These are phyloP conservation scores for Macrotis lagotis DNA, from an alignment of 2,113 vertebrate genomes.

Conservation along the genomic window DNA sequence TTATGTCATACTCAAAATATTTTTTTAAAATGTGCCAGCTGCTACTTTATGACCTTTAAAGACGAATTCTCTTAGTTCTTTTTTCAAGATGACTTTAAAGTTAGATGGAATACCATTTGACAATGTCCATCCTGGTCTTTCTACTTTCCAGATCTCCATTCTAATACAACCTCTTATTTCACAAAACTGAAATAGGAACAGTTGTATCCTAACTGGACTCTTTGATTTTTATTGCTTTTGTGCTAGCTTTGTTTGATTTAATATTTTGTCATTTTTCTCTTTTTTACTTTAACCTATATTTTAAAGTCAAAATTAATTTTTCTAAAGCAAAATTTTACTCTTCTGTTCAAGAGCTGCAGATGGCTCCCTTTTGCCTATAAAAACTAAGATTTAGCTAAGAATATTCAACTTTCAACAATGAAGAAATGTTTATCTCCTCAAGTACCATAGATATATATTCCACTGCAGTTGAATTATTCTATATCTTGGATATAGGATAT, in stretches of 20 bases:
- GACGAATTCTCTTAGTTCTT: background rate
- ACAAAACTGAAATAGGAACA: background rate
- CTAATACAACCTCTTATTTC: background rate
- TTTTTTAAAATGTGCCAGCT: background rate
- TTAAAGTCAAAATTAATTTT: background rate
- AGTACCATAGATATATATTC: background rate
- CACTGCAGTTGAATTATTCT: background rate
- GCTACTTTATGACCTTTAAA: background rate
- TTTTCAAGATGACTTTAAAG: background rate
- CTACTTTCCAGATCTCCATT: background rate
- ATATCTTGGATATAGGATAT: background rate
- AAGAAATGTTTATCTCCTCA: background rate
- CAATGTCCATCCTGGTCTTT: background rate
- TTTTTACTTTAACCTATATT: background rate
- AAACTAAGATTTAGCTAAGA: background rate
- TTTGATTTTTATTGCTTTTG: background rate
- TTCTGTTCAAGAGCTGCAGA: background rate
- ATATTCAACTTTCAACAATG: background rate
- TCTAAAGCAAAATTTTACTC: background rate
- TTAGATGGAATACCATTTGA: background rate
- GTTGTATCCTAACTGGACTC: background rate
- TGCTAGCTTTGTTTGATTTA: background rate
- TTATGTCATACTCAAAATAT: background rate
- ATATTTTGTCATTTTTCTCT: background rate
- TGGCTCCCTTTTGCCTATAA: background rate